Base-by-base conservation (phyloP, 2,113 vertebrate genomes). In the Ovis canadensis region DNA sequence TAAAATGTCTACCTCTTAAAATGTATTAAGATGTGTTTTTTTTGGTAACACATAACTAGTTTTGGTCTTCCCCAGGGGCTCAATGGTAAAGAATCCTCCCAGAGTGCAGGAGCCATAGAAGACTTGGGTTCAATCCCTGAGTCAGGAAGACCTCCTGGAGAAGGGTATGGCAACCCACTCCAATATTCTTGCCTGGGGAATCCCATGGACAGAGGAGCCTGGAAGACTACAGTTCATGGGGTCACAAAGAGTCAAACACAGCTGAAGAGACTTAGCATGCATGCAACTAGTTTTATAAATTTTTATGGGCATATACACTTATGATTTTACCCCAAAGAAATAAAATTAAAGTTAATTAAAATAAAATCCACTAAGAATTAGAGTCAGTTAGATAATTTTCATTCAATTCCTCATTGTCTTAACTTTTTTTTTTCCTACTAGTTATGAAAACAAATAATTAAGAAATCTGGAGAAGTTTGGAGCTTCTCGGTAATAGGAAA, bases 1-100 rank as follows among this genome's bases (percentile, higher is more conserved):
- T 74, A 93, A 91, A 88, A 81, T 86, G 52, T 90, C 67, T 59
- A 54, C n/a, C 54, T 89, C 89, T 91, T 43, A 88, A 90, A 96
- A 67, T 80, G 48, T 52, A 52, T 33, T 81, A 52, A 52, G 78
- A n/a, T 81, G 10, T 52, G 0, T 67, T 15, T 64, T 64, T 87
- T 91, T 9, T 85, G n/a, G 45, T 64, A 54, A 92, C 23, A 80
- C 7, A 19, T 45, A 86, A 57, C 19, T 45, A 84, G 86, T 71
- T 82, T 88, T 74, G 23, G 40, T 12, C 40, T 77, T 77, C 12
- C 21, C 40, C 3, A 77, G 21, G 27, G 40, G 6, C 71, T 43
- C 40, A 40, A 3, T 27, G 40, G 12, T 74, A 40, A 71, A 23
- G 67, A 74, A 25, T 74, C 21, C 67, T 40, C 21, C 10, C 25